Evolutionary conservation across 2,888 invertebrate species (phyloP), one percentile per base, ranked within the genome.

Genomic region (Oeneis ivallda): DNA sequence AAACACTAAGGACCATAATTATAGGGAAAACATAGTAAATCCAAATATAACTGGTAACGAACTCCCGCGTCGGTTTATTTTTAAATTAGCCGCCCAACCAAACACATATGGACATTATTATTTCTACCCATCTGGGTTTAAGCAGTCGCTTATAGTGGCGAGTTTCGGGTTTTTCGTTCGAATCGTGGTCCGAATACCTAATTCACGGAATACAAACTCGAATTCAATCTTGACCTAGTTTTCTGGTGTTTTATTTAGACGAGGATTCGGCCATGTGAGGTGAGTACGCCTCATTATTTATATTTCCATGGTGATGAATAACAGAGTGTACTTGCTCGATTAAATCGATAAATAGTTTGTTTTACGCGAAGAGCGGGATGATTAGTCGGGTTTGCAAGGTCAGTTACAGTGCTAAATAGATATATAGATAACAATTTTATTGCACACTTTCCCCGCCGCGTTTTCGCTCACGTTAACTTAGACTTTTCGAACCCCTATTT

Each of bases 21-120:
- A 61, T 41, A 32, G 26, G 61, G 52, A 61, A 65, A 64, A 62
- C 57, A 45, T 52, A 61, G 52, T 66, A 60, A 66, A 56, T 56
- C 69, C 67, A 67, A 86, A 86, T 87, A 86, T 85, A 88, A 79
- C 80, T 79, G 72, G 75, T 79, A 82, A 80, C 77, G 74, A 74
- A 82, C 83, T 81, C 91, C 91, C 88, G 85, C 87, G 79, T 80
- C 66, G 86, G 84, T 85, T 84, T 91, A 90, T 90, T 90, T 90
- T 86, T 81, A 83, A 79, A 79, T 76, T 71, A 70, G 76, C 77
- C 79, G 73, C 76, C 77, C n/a, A n/a, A n/a, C n/a, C n/a, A 78
- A 73, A 70, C 77, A 71, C 82, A 84, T 86, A 85, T 84, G 88
- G 86, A 77, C 82, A 81, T 82, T 87, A 84, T 87, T 86, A 85